Conservation (phyloP, 2,888 invertebrate genomes). For the Ramazzottius varieornatus region DNA sequence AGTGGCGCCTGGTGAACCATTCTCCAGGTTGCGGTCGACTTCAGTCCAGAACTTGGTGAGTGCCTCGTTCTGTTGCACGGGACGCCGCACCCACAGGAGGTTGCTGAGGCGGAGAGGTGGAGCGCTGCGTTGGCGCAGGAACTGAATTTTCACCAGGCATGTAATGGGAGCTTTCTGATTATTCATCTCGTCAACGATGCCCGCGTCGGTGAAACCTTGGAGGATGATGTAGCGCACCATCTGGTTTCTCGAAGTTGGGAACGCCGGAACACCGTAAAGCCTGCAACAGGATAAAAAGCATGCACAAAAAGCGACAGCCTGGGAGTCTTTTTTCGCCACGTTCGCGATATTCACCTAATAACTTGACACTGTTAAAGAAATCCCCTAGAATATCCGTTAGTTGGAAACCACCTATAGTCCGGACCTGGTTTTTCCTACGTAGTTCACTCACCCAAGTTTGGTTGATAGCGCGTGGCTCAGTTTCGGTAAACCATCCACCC, state of each 20-base stretch:
- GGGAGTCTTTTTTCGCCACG: too few species aligned
- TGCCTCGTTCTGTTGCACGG: not conserved
- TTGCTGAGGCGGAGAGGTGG: not conserved
- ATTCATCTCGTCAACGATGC: not conserved
- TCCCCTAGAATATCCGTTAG: too few species aligned
- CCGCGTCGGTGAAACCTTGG: not conserved
- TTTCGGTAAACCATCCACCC: not conserved
- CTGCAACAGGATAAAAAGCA: not conserved
- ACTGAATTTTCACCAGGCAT: not conserved
- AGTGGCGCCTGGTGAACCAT: not conserved
- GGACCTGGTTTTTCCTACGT: too few species aligned
- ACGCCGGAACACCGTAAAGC: not conserved
- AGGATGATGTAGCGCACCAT: not conserved
- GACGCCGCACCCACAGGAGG: not conserved
- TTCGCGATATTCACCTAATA: too few species aligned
- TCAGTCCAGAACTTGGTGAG: not conserved
- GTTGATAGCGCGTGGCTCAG: not conserved
- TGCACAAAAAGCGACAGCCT: not conserved
- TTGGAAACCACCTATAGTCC: too few species aligned
- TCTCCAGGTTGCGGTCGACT: not conserved
- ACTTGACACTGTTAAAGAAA: too few species aligned
- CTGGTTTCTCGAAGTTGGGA: not conserved
- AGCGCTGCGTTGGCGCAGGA: not conserved
- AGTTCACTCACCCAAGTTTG: not conserved
- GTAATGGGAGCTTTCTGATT: not conserved